These are phyloP conservation scores for Lycaon pictus DNA, from an alignment of 2,113 vertebrate species.

Conservation along the genomic window DNA sequence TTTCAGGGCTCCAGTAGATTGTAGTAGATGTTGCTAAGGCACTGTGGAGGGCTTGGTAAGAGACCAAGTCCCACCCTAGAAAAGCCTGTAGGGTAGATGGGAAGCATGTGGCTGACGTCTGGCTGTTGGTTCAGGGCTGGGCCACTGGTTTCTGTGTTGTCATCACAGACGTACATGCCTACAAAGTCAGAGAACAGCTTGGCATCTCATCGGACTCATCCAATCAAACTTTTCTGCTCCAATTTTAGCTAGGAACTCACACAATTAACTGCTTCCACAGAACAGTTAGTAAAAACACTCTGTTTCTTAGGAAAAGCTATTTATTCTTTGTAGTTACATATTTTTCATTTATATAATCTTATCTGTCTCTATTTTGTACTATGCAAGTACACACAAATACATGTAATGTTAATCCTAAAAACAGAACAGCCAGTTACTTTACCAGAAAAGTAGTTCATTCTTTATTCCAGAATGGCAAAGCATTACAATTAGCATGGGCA, in stretches of 20 bases:
- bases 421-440: not conserved
- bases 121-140: not conserved
- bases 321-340: too few species aligned
- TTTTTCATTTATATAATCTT: not conserved
- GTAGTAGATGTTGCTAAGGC: not conserved
- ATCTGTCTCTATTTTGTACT: not conserved
- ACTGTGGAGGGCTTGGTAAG: not conserved
- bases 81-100: not conserved
- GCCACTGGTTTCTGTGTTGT: not conserved
- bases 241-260: not conserved
- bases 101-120: not conserved
- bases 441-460: not conserved
- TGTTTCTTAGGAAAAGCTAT: not conserved
- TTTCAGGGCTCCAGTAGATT: too few species aligned
- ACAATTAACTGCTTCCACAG: not conserved
- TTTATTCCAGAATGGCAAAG: not conserved
- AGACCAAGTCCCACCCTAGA: too few species aligned
- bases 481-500: not conserved
- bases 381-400: not conserved
- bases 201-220: not conserved
- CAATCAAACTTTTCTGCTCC: not conserved
- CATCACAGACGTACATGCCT: not conserved
- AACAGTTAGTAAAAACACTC: not conserved
- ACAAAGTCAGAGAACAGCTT: not conserved
- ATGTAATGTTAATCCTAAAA: not conserved